These are phyloP conservation scores for Shargacucullia verbasci DNA, from an alignment of 2,888 invertebrate genomes.

Conservation along the genomic window DNA sequence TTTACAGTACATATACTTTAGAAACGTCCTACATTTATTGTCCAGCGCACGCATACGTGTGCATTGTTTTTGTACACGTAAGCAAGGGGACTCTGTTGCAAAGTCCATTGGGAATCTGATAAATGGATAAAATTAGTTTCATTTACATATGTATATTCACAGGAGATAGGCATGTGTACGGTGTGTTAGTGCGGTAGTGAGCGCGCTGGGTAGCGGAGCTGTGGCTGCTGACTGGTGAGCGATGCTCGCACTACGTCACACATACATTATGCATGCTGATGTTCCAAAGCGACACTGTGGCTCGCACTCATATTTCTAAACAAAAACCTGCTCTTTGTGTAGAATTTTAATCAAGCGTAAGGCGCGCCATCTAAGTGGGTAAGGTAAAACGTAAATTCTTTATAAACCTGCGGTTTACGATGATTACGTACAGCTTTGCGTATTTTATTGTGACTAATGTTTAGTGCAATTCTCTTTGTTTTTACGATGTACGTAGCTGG, in stretches of 20 bases:
- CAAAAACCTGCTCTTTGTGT: conserved; percentile 15
- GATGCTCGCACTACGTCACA: background rate
- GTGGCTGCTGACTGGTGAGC: background rate
- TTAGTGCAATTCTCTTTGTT: conserved; percentile 9
- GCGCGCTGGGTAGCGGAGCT: too few relatives aligned
- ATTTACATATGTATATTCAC: too few relatives aligned
- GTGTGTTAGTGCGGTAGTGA: too few relatives aligned
- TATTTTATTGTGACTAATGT: conserved; percentile 14
- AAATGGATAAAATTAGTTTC: too few relatives aligned
- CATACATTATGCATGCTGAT: conserved; percentile 14
- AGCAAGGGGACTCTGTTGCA: too few relatives aligned
- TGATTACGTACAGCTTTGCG: conserved; percentile 29
- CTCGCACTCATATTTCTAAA: conserved; percentile 12
- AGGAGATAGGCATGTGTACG: too few relatives aligned
- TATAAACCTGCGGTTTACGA: conserved; percentile 33
- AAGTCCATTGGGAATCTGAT: too few relatives aligned
- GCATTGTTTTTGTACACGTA: too few relatives aligned
- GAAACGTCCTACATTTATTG: background rate
- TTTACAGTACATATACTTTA: background rate
- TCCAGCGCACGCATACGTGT: background rate
- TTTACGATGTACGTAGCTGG: background rate
- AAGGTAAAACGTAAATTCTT: conserved; percentile 27
- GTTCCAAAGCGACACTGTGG: background rate
- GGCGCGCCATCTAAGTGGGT: conserved; percentile 11
- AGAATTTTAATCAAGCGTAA: conserved; percentile 24